Evolutionary conservation across 1,140 invertebrate species (phyloP).

Genomic region (Proctacanthus coquilletti): DNA sequence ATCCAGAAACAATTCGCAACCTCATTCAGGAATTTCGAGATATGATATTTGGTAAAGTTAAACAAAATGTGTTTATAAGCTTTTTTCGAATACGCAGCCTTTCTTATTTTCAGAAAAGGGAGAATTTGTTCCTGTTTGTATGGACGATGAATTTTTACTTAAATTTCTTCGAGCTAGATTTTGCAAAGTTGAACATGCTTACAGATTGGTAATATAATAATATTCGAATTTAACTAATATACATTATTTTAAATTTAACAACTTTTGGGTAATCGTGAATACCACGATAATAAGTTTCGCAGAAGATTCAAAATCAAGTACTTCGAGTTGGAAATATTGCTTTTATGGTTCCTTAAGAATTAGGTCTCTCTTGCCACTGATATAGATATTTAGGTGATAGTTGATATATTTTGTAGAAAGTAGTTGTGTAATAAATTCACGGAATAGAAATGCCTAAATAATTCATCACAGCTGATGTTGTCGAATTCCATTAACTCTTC

Average conservation of each 20-base stretch:
- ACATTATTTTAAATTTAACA: conserved; percentile 5
- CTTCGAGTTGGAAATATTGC: not conserved
- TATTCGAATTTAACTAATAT: not conserved
- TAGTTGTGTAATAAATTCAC: no score
- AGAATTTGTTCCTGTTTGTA: conserved; percentile 54
- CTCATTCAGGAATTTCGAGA: conserved; percentile 47
- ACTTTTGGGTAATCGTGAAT: not conserved
- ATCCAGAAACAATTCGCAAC: conserved; percentile 31
- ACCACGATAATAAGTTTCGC: conserved; percentile 2
- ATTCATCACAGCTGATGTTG: no score
- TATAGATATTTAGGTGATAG: no score
- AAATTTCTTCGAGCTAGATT: conserved; percentile 68
- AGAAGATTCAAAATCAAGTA: conserved; percentile 1
- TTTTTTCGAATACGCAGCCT: not conserved
- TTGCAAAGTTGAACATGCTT: conserved; percentile 62
- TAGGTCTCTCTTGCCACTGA: no score
- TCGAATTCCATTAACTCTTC: no score
- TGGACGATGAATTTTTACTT: conserved; percentile 68
- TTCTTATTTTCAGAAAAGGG: conserved; percentile 42
- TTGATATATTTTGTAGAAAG: no score
- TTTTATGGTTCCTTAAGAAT: not conserved
- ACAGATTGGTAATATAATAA: conserved; percentile 50
- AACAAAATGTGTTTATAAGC: conserved; percentile 5
- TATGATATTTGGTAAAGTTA: conserved; percentile 54
- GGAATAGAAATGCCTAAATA: no score